phyloP scores from a whole-genome alignment of 1,140 invertebrate genomes.

The Pseudomyrmex pallidus region DNA sequence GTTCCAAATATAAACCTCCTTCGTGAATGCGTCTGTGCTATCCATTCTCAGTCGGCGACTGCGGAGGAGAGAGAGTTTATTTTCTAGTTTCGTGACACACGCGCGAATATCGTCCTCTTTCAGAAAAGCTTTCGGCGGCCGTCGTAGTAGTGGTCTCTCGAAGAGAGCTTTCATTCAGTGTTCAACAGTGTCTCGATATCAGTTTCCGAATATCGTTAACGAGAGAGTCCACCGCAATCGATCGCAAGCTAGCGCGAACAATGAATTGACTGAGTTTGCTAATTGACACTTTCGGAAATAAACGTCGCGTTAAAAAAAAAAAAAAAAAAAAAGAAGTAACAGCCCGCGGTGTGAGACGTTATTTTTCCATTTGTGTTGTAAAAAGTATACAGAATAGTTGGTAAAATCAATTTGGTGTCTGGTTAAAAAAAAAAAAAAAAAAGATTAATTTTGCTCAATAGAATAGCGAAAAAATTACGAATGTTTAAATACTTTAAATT shows the following conservation, averaged over 20 bases:
- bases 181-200: constrained; percentile 29
- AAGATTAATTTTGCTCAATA: neutral
- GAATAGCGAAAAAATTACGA: neutral
- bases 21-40: constrained; percentile 72
- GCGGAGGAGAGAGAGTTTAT: constrained; percentile 71
- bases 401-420: neutral
- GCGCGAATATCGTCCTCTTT: constrained; percentile 62
- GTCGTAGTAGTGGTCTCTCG: neutral
- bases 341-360: neutral
- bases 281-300: constrained; percentile 35
- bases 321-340: neutral
- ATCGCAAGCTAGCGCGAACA: constrained; percentile 26
- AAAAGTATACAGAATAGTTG: neutral
- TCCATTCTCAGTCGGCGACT: constrained; percentile 71
- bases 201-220: constrained; percentile 44
- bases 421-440: neutral
- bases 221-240: constrained; percentile 20
- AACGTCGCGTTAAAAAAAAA: neutral
- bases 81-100: constrained; percentile 81
- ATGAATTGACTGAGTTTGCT: constrained; percentile 16
- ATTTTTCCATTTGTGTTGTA: neutral
- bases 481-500: neutral
- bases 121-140: constrained; percentile 37
- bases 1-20: constrained; percentile 83
- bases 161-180: constrained; percentile 34